A percentile compares a stretch with the other conserved stretches of the same genome.
Evolutionary conservation across 2,888 invertebrate species (phyloP).

Genomic region (Orthonychiurus folsomi): DNA sequence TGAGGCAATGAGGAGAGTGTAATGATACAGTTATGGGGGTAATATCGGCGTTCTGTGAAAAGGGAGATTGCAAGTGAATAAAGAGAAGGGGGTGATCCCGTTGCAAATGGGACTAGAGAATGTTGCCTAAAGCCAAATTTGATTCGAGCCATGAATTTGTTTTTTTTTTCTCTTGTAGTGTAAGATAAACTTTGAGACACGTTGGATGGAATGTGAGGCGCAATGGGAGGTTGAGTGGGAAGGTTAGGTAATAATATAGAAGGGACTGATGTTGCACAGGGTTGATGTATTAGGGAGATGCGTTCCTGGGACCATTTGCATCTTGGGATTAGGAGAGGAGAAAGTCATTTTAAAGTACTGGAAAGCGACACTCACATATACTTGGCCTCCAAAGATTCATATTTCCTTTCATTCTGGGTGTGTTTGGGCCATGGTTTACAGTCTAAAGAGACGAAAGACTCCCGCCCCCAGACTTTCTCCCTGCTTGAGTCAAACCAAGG

Average conservation of each 20-base stretch:
- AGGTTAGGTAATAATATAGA: not conserved
- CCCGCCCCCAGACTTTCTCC: not conserved
- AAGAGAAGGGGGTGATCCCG: not conserved
- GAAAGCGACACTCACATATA: constrained; percentile 1
- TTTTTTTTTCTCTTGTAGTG: not conserved
- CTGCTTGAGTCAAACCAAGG: constrained; percentile 11
- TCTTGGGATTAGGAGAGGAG: constrained; percentile 12
- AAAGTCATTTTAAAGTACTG: not conserved
- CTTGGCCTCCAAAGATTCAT: constrained; percentile 2
- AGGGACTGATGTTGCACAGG: not conserved
- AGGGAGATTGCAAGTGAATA: not conserved
- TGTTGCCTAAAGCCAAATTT: not conserved
- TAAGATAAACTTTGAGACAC: not conserved
- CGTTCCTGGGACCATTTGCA: constrained; percentile 5
- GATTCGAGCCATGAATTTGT: not conserved
- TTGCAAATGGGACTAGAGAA: not conserved
- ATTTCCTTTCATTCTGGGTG: constrained; percentile 1
- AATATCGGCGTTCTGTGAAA: not conserved
- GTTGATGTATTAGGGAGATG: not conserved
- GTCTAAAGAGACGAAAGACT: not conserved
- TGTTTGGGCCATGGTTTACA: not conserved
- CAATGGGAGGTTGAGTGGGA: not conserved
- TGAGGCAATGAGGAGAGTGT: not conserved
- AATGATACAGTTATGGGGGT: not conserved
- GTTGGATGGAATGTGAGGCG: not conserved